Conservation (phyloP, 2,888 invertebrate genomes). For the Ametastegia equiseti region DNA sequence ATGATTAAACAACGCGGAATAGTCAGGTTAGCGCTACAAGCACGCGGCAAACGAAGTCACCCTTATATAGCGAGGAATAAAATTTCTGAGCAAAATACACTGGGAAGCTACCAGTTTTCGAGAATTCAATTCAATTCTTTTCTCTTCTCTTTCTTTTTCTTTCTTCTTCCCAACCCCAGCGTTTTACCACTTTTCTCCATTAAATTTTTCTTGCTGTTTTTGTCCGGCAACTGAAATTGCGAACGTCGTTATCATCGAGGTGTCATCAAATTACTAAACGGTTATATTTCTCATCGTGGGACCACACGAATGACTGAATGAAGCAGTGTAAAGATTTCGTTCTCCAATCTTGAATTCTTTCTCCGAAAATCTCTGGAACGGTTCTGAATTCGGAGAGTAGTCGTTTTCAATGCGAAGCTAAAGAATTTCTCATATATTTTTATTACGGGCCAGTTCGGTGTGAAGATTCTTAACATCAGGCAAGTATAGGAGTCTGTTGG, state of each 20-base stretch:
- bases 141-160: background rate
- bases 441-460: conserved; percentile 16
- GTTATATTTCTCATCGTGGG: conserved; percentile 12
- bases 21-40: background rate
- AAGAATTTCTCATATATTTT: conserved; percentile 34
- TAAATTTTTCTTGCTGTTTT: background rate
- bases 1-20: conserved; percentile 37
- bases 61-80: background rate
- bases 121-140: background rate
- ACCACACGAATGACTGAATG: background rate
- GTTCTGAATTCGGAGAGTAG: conserved; percentile 10
- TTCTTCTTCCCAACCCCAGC: background rate
- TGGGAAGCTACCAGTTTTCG: background rate
- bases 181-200: too few relatives aligned
- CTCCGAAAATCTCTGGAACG: background rate
- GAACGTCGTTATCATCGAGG: too few relatives aligned
- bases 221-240: background rate
- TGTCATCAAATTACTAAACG: background rate
- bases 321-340: background rate
- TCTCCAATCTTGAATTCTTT: conserved; percentile 26
- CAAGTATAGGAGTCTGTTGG: too few relatives aligned
- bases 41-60: conserved; percentile 4
- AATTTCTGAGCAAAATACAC: background rate
- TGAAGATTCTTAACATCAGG: conserved; percentile 38
- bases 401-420: conserved; percentile 5